Conservation (phyloP, 2,797 vertebrate genomes). For the Synanceia verrucosa region DNA sequence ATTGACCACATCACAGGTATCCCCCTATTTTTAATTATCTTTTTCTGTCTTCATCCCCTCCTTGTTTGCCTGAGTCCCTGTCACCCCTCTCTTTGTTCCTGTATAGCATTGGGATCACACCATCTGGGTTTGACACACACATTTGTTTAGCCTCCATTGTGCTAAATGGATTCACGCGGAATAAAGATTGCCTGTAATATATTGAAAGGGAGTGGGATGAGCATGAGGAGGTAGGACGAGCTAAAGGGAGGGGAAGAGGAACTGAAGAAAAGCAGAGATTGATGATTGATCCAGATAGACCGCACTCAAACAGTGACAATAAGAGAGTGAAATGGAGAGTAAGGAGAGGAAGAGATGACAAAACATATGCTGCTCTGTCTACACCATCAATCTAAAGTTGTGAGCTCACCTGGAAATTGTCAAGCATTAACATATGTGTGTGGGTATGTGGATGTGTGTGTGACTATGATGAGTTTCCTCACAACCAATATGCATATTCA, state of each 20-base stretch:
- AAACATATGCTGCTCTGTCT: conserved; percentile 76
- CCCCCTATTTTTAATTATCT: background rate
- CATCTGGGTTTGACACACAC: conserved; percentile 65
- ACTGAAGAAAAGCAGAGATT: conserved; percentile 52
- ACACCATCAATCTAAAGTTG: conserved; percentile 77
- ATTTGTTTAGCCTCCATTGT: conserved; percentile 67
- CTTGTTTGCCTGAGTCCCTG: background rate
- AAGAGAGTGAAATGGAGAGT: conserved; percentile 53
- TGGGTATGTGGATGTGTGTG: conserved; percentile 27
- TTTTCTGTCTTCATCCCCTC: conserved; percentile 1
- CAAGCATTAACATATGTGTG: conserved; percentile 55
- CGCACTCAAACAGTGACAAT: conserved; percentile 54
- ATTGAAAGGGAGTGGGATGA: conserved; percentile 41
- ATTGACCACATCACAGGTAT: conserved; percentile 1
- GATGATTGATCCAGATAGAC: conserved; percentile 71
- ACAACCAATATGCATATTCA: conserved; percentile 73
- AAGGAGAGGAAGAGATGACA: conserved; percentile 47
- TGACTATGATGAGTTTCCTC: conserved; percentile 72
- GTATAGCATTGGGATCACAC: conserved; percentile 40
- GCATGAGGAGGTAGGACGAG: conserved; percentile 17
- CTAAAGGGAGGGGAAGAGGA: conserved; percentile 7
- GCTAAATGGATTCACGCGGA: conserved; percentile 68
- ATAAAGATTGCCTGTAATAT: conserved; percentile 65
- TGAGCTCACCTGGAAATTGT: conserved; percentile 74
- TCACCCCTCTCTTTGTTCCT: conserved; percentile 29